These are phyloP conservation scores for Callorhinus ursinus DNA, from an alignment of 2,113 vertebrate species.

Conservation along the genomic window DNA sequence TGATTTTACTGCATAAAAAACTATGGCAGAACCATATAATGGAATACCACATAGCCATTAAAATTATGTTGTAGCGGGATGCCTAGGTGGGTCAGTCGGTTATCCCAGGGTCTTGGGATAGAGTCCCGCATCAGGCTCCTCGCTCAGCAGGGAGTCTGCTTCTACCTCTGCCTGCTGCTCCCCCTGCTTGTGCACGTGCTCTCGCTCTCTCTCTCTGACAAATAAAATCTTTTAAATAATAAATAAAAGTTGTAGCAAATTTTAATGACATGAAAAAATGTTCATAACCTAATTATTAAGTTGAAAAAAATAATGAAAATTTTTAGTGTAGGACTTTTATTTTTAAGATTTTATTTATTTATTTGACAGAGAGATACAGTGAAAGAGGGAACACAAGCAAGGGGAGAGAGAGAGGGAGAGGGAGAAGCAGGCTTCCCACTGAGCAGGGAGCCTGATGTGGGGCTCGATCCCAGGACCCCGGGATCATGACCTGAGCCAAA, in stretches of 20 bases:
- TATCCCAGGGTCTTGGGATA: not conserved
- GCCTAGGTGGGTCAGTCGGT: not conserved
- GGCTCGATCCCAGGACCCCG: no score
- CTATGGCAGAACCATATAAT: not conserved
- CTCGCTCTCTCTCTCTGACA: no score
- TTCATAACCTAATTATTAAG: not conserved
- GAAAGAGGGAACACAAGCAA: no score
- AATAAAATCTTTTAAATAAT: no score
- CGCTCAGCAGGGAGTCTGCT: not conserved
- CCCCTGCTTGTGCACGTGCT: no score
- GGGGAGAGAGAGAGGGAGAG: no score
- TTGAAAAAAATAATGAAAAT: not conserved
- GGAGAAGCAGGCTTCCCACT: no score
- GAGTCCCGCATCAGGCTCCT: not conserved
- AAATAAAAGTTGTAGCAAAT: slow-evolving; percentile 1
- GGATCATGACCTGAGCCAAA: no score
- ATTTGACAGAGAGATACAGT: no score
- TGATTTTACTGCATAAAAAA: not conserved
- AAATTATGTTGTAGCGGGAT: not conserved
- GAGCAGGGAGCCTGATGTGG: no score
- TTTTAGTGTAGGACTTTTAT: not conserved
- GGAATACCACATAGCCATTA: slow-evolving; percentile 30
- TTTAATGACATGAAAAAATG: not conserved
- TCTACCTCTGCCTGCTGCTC: not conserved
- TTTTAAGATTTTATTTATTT: no score